A percentile compares a stretch with the other conserved stretches of the same genome.
Conservation (phyloP, 2,888 invertebrate species). For the Meandrusa payeni region DNA sequence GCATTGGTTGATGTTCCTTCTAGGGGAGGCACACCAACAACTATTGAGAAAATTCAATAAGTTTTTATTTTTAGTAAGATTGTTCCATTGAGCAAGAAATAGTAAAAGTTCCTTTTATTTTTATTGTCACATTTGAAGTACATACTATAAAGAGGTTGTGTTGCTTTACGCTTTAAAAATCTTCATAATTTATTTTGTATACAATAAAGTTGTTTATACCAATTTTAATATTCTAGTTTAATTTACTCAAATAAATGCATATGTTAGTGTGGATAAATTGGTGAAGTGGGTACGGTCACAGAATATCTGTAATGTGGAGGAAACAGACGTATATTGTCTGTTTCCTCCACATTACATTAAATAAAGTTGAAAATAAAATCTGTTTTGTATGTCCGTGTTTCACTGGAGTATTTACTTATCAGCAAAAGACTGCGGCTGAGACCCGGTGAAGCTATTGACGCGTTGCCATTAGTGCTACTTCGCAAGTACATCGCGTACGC, state of each 20-base stretch:
- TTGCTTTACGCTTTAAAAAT: conserved; percentile 13
- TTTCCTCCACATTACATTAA: no score
- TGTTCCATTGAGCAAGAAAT: conserved; percentile 2
- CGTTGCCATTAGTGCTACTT: conserved; percentile 87
- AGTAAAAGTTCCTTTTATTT: conserved; percentile 22
- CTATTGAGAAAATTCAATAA: not conserved
- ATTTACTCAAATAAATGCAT: no score
- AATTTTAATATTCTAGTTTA: no score
- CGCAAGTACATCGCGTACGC: conserved; percentile 96
- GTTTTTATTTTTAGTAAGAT: conserved; percentile 35
- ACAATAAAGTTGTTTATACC: conserved; percentile 12
- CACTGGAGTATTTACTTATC: no score
- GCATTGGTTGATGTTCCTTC: conserved; percentile 60
- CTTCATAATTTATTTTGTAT: conserved; percentile 17
- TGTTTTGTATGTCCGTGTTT: no score
- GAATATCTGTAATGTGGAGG: no score
- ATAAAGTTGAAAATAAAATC: no score
- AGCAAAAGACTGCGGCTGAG: conserved; percentile 82
- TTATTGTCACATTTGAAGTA: conserved; percentile 18
- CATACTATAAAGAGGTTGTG: conserved; percentile 19
- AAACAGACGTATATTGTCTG: no score
- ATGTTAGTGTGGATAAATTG: no score
- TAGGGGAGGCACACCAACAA: conserved; percentile 37
- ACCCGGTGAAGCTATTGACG: conserved; percentile 83
- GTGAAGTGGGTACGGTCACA: no score